Evolutionary conservation across 2,113 vertebrate species (phyloP).

Genomic region (Callionymus lyra): DNA sequence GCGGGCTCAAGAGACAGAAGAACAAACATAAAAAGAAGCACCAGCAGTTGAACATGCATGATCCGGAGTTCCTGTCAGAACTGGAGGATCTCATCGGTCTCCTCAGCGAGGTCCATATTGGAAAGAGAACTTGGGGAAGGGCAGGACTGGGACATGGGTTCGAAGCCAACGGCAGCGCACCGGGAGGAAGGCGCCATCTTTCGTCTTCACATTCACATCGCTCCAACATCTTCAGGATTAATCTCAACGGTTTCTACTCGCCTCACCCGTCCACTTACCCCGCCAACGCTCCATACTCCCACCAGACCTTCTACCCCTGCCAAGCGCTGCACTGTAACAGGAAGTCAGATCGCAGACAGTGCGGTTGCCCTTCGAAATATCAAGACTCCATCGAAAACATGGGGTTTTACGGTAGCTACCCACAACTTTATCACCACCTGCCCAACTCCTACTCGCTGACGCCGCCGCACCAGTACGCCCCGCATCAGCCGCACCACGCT

Average conservation of each 20-base stretch:
- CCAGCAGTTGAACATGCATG: conserved; percentile 79
- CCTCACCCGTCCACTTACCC: conserved; percentile 67
- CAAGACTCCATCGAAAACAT: conserved; percentile 84
- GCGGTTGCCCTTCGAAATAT: conserved; percentile 84
- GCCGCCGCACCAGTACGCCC: conserved; percentile 66
- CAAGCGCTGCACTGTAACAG: conserved; percentile 84
- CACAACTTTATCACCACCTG: conserved; percentile 79
- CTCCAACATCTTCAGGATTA: conserved; percentile 84
- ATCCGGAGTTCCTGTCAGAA: conserved; percentile 86
- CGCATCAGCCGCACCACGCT: conserved; percentile 70
- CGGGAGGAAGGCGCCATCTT: conserved; percentile 65
- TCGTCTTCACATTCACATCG: conserved; percentile 81
- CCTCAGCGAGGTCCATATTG: conserved; percentile 82
- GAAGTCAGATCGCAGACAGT: conserved; percentile 82
- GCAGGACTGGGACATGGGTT: conserved; percentile 33
- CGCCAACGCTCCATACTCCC: conserved; percentile 52
- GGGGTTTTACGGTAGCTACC: conserved; percentile 87
- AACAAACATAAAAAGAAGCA: conserved; percentile 95
- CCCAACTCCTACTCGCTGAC: conserved; percentile 51
- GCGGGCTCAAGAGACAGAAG: conserved; percentile 86
- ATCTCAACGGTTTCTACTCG: conserved; percentile 92
- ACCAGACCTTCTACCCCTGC: conserved; percentile 69
- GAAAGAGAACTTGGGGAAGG: conserved; percentile 71
- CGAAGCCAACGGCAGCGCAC: conserved; percentile 24
- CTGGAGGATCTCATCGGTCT: conserved; percentile 83